phyloP scores from a whole-genome alignment of 2,797 vertebrate genomes.

The Danio choprae region DNA sequence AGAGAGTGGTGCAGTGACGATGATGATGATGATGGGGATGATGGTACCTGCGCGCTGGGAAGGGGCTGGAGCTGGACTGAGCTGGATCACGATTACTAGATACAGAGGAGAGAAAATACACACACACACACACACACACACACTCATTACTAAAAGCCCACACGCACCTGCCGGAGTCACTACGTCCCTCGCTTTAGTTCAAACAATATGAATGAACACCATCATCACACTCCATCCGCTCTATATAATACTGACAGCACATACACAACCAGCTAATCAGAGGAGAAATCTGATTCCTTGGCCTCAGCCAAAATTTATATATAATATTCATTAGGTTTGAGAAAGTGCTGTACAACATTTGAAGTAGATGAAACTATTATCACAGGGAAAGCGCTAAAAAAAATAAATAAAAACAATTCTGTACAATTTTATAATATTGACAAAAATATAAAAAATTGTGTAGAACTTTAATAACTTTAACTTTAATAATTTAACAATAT shows the following conservation, averaged over 20 bases:
- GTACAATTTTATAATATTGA: background rate
- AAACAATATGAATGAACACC: background rate
- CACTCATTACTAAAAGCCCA: constrained; percentile 60
- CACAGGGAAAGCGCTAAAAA: background rate
- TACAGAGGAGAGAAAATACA: constrained; percentile 85
- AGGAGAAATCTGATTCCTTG: background rate
- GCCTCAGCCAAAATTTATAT: background rate
- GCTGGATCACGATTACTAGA: constrained; percentile 99
- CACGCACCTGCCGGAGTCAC: constrained; percentile 22
- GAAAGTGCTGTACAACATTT: background rate
- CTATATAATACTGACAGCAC: background rate
- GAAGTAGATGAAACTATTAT: background rate
- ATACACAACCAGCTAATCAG: background rate
- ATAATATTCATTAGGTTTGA: no score
- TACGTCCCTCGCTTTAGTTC: background rate
- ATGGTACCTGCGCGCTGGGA: constrained; percentile 98
- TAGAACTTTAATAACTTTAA: no score
- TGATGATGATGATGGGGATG: constrained; percentile 72
- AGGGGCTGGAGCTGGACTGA: constrained; percentile 98
- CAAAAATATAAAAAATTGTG: no score
- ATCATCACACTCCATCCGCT: background rate
- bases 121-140: constrained; percentile 78
- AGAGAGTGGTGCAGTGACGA: constrained; percentile 68
- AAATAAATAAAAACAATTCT: background rate
- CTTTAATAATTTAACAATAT: no score